Base-by-base conservation (phyloP, 2,888 invertebrate genomes). In the Atherix ibis region DNA sequence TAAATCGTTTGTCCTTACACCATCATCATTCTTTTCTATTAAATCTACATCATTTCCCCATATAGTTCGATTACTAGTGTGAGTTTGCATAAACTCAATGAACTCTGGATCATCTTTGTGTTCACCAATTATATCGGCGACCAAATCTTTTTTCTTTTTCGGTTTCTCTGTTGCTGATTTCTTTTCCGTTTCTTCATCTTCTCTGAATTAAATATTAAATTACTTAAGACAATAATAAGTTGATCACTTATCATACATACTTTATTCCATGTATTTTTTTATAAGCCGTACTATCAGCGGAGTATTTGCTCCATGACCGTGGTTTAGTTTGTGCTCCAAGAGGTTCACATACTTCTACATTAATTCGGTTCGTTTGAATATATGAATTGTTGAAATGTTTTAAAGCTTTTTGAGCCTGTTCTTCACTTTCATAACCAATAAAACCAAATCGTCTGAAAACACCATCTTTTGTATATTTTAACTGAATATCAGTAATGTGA, bases 371-470 rank as follows among this genome's bases (percentile, higher is more conserved):
- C 2, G 88, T 82, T 45, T 81, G 79, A 33, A 97, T 73, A 53
- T 73, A 94, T 2, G 84, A 76, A 38, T 83, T 78, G 59, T 97
- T 69, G 44, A 89, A 87, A 51, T 76, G 74, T 13, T 78, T 65
- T 19, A 76, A 66, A 0, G 95, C 95, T 19, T 66, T 66, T 31
- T 70, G 52, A 0, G 91, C 94, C 51, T 87, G 80, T 31, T 76
- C 73, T 40, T 80, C 81, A 15, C 68, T 73, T 51, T 83, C 76
- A 57, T 75, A 97, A 5, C 97, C 97, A 46, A 98, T 66, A 53
- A 97, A 97, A 4, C 80, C 89, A 63, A 97, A 97, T 48, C 82
- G 78, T 38, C 97, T 70, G 56, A 97, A 97, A 52, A 76, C 77
- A 6, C 95, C 94, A 65, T 87, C 79, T 46, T 78, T 72, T 1